Conservation (phyloP, 2,888 invertebrate species). For the Theretra japonica region DNA sequence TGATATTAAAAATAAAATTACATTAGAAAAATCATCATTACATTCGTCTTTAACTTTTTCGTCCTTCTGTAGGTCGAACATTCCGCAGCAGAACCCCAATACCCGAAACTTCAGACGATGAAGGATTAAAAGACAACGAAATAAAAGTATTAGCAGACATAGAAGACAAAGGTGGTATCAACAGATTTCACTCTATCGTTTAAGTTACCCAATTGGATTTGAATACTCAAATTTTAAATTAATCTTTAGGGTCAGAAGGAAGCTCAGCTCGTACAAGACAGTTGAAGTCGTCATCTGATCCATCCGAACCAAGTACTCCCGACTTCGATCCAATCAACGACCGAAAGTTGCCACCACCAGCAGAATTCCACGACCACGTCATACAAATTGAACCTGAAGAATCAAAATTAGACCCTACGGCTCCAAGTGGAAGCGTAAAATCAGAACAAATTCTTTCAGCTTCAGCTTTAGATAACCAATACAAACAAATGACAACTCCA, state of each 20-base stretch:
- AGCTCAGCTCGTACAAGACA: constrained; percentile 65
- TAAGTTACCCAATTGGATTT: neutral
- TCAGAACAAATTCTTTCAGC: constrained; percentile 75
- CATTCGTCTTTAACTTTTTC: constrained; percentile 5
- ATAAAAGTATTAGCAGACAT: constrained; percentile 75
- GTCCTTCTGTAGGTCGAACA: constrained; percentile 57
- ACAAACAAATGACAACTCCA: constrained; percentile 48
- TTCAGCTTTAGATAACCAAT: constrained; percentile 63
- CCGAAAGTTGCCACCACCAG: constrained; percentile 55
- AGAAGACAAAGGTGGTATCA: constrained; percentile 66
- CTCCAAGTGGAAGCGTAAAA: constrained; percentile 64
- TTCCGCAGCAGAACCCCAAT: constrained; percentile 85
- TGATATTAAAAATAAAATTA: too few species aligned
- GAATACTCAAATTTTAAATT: neutral
- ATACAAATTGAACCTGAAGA: constrained; percentile 76
- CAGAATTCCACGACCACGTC: constrained; percentile 58
- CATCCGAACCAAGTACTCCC: constrained; percentile 64
- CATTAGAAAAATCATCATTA: too few species aligned
- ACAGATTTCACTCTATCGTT: neutral
- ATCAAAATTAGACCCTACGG: constrained; percentile 64
- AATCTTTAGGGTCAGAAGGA: constrained; percentile 59
- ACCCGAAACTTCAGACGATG: constrained; percentile 83
- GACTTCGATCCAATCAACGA: constrained; percentile 55
- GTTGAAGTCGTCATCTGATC: constrained; percentile 64
- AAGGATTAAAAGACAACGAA: constrained; percentile 66